Evolutionary conservation across 2,797 vertebrate species (phyloP).

Genomic region (Hirundo rustica): DNA sequence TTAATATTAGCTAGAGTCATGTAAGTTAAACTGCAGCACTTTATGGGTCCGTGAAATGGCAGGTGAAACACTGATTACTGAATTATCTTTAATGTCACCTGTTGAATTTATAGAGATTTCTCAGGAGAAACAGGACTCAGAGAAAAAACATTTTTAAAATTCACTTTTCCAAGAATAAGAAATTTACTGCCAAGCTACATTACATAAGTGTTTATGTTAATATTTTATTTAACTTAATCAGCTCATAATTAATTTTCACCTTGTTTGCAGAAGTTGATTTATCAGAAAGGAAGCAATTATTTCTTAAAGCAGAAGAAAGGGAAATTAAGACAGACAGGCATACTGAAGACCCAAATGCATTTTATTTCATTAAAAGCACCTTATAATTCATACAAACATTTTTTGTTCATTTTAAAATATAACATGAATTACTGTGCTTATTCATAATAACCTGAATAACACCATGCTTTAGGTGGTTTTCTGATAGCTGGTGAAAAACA

Average conservation of each 20-base stretch:
- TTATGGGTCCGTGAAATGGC: constrained; percentile 60
- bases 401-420: background rate
- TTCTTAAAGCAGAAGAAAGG: constrained; percentile 13
- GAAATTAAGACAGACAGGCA: constrained; percentile 11
- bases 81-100: constrained; percentile 43
- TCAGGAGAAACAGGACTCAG: background rate
- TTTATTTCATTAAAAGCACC: constrained; percentile 27
- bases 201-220: background rate
- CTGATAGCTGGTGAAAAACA: background rate
- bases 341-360: background rate
- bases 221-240: constrained; percentile 38
- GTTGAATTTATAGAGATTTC: constrained; percentile 29
- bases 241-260: constrained; percentile 44
- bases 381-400: background rate
- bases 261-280: constrained; percentile 38
- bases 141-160: constrained; percentile 26
- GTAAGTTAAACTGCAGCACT: constrained; percentile 65
- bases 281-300: background rate
- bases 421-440: background rate
- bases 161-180: background rate
- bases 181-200: background rate
- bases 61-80: constrained; percentile 48
- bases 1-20: constrained; percentile 58
- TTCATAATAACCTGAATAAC: background rate
- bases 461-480: background rate